phyloP scores from a whole-genome alignment of 2,113 vertebrate species.

The Paradisaea rubra region DNA sequence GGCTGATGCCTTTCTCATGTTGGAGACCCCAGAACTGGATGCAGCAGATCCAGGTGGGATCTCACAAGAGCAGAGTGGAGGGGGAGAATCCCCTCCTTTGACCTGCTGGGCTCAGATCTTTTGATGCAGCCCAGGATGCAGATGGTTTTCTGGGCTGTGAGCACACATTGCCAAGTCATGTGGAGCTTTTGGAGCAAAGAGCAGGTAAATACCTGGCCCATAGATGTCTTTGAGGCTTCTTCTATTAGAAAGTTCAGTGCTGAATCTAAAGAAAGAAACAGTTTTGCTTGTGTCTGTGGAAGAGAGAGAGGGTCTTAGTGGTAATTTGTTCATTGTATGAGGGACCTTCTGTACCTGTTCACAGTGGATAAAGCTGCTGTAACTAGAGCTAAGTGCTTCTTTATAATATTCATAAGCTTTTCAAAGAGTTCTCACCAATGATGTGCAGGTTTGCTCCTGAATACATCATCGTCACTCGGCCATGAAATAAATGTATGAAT shows the following conservation, averaged over 20 bases:
- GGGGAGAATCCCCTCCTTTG: background rate
- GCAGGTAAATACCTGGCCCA: background rate
- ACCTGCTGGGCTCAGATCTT: background rate
- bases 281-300: background rate
- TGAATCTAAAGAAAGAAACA: background rate
- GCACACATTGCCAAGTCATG: fast-evolving
- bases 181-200: background rate
- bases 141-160: background rate
- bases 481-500: background rate
- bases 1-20: background rate
- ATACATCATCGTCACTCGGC: background rate
- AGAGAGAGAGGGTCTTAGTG: background rate
- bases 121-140: background rate
- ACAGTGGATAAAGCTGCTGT: background rate
- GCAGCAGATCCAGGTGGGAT: background rate
- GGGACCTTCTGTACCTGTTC: background rate
- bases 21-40: background rate
- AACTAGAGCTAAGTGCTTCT: background rate
- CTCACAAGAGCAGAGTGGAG: background rate
- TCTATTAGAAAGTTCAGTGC: background rate
- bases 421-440: background rate
- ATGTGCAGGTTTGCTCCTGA: background rate
- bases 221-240: background rate
- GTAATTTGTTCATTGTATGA: background rate
- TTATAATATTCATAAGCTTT: background rate